These are phyloP conservation scores for Crotalus viridis DNA, from an alignment of 2,113 vertebrate species.

Conservation along the genomic window DNA sequence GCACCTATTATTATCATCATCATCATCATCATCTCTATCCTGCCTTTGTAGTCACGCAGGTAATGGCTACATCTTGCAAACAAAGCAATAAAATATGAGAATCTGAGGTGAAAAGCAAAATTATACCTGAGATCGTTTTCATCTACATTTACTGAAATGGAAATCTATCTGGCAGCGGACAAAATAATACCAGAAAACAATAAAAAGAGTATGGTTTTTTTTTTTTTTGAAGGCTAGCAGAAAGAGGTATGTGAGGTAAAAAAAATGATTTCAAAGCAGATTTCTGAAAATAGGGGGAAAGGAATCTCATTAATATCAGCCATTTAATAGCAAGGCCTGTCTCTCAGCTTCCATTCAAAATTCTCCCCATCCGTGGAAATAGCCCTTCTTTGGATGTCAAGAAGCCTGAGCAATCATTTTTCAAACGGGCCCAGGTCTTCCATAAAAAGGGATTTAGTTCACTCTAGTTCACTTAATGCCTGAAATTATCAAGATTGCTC, in stretches of 20 bases:
- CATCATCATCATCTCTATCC: neutral
- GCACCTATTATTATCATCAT: too few species aligned
- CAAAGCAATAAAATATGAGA: neutral
- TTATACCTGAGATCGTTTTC: neutral
- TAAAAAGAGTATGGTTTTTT: neutral
- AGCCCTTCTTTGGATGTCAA: constrained; percentile 7
- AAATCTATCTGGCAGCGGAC: neutral
- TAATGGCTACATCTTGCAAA: neutral
- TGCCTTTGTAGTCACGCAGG: neutral
- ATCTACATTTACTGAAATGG: neutral
- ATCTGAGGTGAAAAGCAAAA: neutral
- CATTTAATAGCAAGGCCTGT: neutral
- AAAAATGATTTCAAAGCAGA: neutral
- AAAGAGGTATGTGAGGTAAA: neutral
- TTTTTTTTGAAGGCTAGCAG: neutral
- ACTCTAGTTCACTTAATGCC: constrained; percentile 9
- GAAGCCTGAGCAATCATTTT: constrained; percentile 8
- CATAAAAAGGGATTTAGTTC: neutral
- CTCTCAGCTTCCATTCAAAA: constrained; percentile 5
- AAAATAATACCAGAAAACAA: neutral
- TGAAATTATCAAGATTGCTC: constrained; percentile 15
- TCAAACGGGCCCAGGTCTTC: neutral
- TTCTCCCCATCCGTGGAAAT: constrained; percentile 8
- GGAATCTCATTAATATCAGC: constrained; percentile 6
- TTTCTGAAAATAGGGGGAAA: constrained; percentile 12